These are phyloP conservation scores for Cylas formicarius DNA, from an alignment of 1,140 invertebrate species.

Conservation along the genomic window DNA sequence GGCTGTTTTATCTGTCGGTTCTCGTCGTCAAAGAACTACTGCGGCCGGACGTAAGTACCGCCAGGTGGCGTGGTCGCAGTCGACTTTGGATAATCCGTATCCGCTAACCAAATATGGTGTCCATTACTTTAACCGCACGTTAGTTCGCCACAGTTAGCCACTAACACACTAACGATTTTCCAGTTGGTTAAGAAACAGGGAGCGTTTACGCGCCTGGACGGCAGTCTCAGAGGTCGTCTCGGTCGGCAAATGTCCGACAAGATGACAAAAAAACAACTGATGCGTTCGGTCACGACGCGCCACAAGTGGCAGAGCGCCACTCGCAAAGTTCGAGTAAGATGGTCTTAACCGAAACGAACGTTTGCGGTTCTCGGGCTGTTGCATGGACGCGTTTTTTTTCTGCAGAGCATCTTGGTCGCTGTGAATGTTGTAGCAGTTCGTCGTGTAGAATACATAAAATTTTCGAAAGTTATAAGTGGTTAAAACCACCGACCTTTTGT, in stretches of 20 bases:
- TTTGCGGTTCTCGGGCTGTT: not conserved
- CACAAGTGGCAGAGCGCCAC: constrained; percentile 53
- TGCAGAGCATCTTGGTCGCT: constrained; percentile 27
- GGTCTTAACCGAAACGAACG: constrained; percentile 1
- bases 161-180: constrained; percentile 16
- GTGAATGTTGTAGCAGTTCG: too few relatives aligned
- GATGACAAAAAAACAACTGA: constrained; percentile 34
- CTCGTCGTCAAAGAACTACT: constrained; percentile 62
- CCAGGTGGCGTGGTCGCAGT: too few relatives aligned
- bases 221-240: constrained; percentile 49
- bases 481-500: too few relatives aligned
- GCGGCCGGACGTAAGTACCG: constrained; percentile 57
- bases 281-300: constrained; percentile 33
- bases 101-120: too few relatives aligned
- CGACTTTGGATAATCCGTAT: too few relatives aligned
- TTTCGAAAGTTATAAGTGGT: too few relatives aligned
- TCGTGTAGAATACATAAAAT: too few relatives aligned
- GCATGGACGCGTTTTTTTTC: constrained; percentile 1
- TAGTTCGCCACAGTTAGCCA: too few relatives aligned
- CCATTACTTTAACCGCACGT: too few relatives aligned
- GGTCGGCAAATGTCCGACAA: constrained; percentile 47
- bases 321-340: constrained; percentile 59
- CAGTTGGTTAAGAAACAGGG: constrained; percentile 48
- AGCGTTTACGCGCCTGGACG: constrained; percentile 50
- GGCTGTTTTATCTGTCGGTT: constrained; percentile 65